Base-by-base conservation (phyloP, 2,888 invertebrate species). In the Lasius fuliginosus region DNA sequence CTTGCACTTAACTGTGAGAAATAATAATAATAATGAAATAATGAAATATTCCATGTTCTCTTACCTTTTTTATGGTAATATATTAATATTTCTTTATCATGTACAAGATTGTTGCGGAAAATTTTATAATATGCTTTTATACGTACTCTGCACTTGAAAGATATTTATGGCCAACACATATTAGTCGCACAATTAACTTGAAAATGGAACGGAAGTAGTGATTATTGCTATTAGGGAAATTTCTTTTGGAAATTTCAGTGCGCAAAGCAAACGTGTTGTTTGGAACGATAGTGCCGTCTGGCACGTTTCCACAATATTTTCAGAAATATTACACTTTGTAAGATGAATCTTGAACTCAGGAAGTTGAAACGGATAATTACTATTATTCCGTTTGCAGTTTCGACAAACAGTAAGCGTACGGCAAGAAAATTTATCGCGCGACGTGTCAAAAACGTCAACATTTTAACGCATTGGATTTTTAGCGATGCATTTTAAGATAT, bases 401-500 rank as follows among this genome's bases (percentile, higher is more conserved):
- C 30, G 62, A 62, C 49, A 84, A 84, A 83, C 62, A 53, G 1
- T 69, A 30, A 23, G 58, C 33, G 69, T 46, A 53, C 56, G 33
- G 68, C 75, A 64, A 82, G 68, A 56, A 82, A 77, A 67, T 75
- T 27, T 36, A 49, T 36, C 23, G 36, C 27, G 65, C 58, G 30
- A 77, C 82, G 84, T 86, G 82, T 53, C 82, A 67, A 40, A 69
- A 69, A 60, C 12, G 69, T 73, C 84, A 85, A 85, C 82, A 56
- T 36, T 6, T n/a, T 15, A 27, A 73, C 27, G 56, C 36, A 53
- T 71, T 18, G 36, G 12, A 76, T 76, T 68, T 53, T 53, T 33
- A 53, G 30, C n/a, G 9, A 65, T 33, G 18, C 40, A 67, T 76
- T 67, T 49, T 49, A n/a, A 42, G 68, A 53, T 36, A n/a, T 30